Base-by-base conservation (phyloP, 2,888 invertebrate genomes). In the Aphidoletes aphidimyza region DNA sequence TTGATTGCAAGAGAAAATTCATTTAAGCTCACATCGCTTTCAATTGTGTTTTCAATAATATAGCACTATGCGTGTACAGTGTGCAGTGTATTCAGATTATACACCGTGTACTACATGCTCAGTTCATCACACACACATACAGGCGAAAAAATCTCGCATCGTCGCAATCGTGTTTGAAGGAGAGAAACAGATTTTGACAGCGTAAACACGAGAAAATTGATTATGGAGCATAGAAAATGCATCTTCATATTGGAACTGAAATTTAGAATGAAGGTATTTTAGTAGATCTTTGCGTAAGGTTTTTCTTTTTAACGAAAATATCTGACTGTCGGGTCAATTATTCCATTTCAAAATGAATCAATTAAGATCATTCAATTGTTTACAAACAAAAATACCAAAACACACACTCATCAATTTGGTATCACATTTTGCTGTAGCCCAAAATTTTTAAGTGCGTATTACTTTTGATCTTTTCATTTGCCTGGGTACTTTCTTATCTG, bases 141-240 rank as follows among this genome's bases (percentile, higher is more conserved):
- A 69, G 8, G 11, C 22, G 22, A 81, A 81, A 0, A 30, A 81
- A 36, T 81, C 37, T 81, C 81, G 81, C 81, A 81, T 81, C 81
- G 81, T 81, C 81, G 81, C 81, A 81, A 81, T 37, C 81, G 81
- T 22, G n/a, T n/a, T 37, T 11, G 81, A 37, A n/a, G n/a, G n/a
- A n/a, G n/a, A n/a, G n/a, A n/a, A n/a, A n/a, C n/a, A 37, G 69
- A 69, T 69, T 81, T 81, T 36, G 81, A 81, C 81, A 37, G 36
- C 81, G 30, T 36, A 1, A 78, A 19, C 78, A 78, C 78, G 81
- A 37, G 39, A 81, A 81, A 81, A 81, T 8, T 37, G 81, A 81
- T 81, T 36, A 30, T 69, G n/a, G n/a, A 81, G 37, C 81, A 37
- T 37, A 37, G 81, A 81, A 81, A 81, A 81, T 81, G 81, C 81